Evolutionary conservation across 2,888 invertebrate genomes (phyloP).

Genomic region (Tenthredo distinguenda): DNA sequence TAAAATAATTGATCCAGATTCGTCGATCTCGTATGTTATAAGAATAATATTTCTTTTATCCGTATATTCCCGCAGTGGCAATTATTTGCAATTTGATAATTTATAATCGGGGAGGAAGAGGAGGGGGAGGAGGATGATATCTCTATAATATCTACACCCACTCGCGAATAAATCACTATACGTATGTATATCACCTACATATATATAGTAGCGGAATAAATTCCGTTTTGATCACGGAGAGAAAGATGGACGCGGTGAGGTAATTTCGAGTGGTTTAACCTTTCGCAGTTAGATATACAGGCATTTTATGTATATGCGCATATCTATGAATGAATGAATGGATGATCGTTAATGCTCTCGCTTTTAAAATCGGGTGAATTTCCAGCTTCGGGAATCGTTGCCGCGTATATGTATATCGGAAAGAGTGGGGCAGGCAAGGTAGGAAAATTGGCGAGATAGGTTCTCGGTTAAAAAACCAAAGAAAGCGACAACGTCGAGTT

Average conservation of each 20-base stretch:
- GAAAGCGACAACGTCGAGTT: too few species aligned
- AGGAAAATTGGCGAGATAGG: too few species aligned
- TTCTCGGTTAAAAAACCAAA: too few species aligned
- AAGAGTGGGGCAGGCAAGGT: too few species aligned
- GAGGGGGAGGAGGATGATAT: neutral
- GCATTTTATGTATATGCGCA: too few species aligned
- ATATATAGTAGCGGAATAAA: neutral
- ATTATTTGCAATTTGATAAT: neutral
- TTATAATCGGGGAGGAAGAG: neutral
- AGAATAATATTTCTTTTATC: neutral
- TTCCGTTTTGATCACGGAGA: neutral
- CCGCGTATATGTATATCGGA: too few species aligned
- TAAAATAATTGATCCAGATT: too few species aligned
- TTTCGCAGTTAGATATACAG: neutral
- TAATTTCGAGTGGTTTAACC: constrained; percentile 4
- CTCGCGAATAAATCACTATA: neutral
- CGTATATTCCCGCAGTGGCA: neutral
- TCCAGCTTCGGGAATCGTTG: too few species aligned
- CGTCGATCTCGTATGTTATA: too few species aligned
- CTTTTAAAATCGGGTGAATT: too few species aligned
- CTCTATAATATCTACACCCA: neutral
- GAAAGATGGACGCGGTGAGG: neutral
- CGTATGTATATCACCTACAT: neutral
- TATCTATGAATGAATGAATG: neutral
- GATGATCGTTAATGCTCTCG: neutral